Evolutionary conservation across 2,113 vertebrate species (phyloP).

Genomic region (Eudyptes chrysolophus): DNA sequence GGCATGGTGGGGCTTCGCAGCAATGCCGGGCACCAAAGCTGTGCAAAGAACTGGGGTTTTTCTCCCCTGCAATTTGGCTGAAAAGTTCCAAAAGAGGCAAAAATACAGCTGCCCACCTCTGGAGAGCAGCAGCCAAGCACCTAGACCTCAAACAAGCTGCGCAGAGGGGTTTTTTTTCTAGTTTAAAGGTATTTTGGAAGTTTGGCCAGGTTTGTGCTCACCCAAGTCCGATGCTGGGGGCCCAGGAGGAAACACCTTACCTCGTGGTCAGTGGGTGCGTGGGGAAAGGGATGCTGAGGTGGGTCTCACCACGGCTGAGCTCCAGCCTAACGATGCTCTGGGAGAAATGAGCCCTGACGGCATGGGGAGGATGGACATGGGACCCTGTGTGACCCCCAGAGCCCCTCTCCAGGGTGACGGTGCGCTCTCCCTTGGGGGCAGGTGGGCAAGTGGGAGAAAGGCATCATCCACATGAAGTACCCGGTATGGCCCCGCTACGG

Average conservation of each 20-base stretch:
- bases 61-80: neutral
- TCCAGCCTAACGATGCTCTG: neutral
- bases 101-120: neutral
- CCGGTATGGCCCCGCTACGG: conserved; percentile 97
- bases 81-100: neutral
- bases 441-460: conserved; percentile 92
- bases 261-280: rapidly evolving
- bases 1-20: neutral
- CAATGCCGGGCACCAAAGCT: neutral
- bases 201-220: neutral
- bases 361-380: neutral
- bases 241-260: neutral
- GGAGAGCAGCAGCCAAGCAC: neutral
- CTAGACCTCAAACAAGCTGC: neutral
- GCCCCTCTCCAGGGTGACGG: rapidly evolving
- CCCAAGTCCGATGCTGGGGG: too few species aligned
- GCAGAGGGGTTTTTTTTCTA: rapidly evolving
- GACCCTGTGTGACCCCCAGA: rapidly evolving
- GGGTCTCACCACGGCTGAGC: neutral
- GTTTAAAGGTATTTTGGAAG: neutral
- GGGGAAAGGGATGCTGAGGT: neutral
- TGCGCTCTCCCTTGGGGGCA: conserved; percentile 14
- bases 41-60: neutral
- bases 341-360: neutral
- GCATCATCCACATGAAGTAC: conserved; percentile 94